Percentiles rank a stretch among this genome's conserved stretches.
Evolutionary conservation across 2,888 invertebrate species (phyloP).

Genomic region (Malthinus seriepunctatus): DNA sequence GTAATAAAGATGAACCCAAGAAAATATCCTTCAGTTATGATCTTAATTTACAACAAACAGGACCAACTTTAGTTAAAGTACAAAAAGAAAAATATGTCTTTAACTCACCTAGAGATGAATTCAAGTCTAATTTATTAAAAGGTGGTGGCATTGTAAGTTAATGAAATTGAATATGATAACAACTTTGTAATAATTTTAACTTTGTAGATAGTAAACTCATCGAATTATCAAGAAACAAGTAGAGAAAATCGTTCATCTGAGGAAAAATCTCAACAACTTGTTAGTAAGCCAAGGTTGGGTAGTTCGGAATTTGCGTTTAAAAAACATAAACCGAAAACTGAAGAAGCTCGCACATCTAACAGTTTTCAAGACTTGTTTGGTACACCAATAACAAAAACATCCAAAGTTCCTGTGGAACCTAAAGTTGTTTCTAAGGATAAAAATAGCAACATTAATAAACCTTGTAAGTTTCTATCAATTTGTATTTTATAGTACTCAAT

Average conservation of each 20-base stretch:
- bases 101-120: conserved; percentile 85
- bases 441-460: conserved; percentile 30
- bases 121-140: conserved; percentile 81
- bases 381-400: conserved; percentile 76
- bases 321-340: conserved; percentile 50
- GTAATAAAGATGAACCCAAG: conserved; percentile 88
- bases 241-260: conserved; percentile 50
- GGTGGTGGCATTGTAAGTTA: conserved; percentile 72
- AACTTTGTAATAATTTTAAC: not conserved
- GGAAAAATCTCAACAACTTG: conserved; percentile 61
- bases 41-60: conserved; percentile 76
- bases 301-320: conserved; percentile 52
- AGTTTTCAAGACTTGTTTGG: conserved; percentile 84
- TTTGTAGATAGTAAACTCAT: conserved; percentile 46
- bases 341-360: conserved; percentile 50
- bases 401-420: conserved; percentile 69
- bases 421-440: conserved; percentile 48
- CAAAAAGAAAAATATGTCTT: conserved; percentile 85
- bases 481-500: not conserved
- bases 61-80: conserved; percentile 70
- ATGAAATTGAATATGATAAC: not conserved
- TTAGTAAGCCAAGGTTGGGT: conserved; percentile 72
- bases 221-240: conserved; percentile 51
- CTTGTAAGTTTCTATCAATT: conserved; percentile 19
- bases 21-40: conserved; percentile 85